Conservation (phyloP, 2,888 invertebrate genomes). For the Liodrosophila aerea region DNA sequence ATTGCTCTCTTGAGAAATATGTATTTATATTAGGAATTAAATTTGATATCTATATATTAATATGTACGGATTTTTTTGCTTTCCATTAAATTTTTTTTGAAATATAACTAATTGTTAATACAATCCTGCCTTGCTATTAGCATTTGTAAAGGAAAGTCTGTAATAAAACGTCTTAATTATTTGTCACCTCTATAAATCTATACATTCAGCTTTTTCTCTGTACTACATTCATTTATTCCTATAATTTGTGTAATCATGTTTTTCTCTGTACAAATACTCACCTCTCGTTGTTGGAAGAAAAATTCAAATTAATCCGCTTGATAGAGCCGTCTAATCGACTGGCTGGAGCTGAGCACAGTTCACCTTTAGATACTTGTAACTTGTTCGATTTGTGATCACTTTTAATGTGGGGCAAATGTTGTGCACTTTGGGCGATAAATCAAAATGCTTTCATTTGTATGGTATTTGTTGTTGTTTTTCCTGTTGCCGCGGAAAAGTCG, state of each 20-base stretch:
- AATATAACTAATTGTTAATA: too few relatives aligned
- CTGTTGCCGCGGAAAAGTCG: constrained; percentile 10
- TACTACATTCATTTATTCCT: too few relatives aligned
- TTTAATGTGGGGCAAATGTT: constrained; percentile 63
- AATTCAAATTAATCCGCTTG: constrained; percentile 70
- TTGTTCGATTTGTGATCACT: constrained; percentile 24
- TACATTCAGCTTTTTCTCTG: too few relatives aligned
- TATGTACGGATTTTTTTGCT: too few relatives aligned
- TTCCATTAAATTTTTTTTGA: too few relatives aligned
- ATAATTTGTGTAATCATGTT: constrained; percentile 1
- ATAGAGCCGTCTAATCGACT: constrained; percentile 52
- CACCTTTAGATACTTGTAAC: constrained; percentile 1
- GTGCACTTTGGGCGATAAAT: constrained; percentile 69
- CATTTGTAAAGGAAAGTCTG: too few relatives aligned
- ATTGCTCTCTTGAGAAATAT: too few relatives aligned
- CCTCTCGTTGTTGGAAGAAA: constrained; percentile 58
- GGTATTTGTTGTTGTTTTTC: constrained; percentile 29
- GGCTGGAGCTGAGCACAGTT: constrained; percentile 25
- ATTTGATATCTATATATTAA: too few relatives aligned
- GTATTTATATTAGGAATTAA: too few relatives aligned
- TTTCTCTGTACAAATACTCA: constrained; percentile 31
- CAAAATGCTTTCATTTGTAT: constrained; percentile 58
- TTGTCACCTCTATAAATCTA: too few relatives aligned
- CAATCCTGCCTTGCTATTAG: too few relatives aligned
- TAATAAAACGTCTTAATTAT: too few relatives aligned